phyloP scores from a whole-genome alignment of 2,797 vertebrate species.

The Oryzias dopingdopingensis region DNA sequence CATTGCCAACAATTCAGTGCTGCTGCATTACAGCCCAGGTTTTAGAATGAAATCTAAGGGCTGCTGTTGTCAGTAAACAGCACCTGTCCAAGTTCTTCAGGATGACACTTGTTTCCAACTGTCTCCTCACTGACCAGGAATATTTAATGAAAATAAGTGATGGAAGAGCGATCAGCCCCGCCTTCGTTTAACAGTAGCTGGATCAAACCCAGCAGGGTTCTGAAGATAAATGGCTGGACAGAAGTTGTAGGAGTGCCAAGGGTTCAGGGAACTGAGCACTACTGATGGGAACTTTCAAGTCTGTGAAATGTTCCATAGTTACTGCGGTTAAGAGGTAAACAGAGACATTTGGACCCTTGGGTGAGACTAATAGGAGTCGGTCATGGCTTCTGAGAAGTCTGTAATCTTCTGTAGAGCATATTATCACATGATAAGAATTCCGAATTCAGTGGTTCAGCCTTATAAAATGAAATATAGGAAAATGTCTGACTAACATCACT shows the following conservation, averaged over 20 bases:
- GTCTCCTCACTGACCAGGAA: constrained; percentile 15
- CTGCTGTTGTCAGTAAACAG: constrained; percentile 6
- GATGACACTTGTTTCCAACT: background rate
- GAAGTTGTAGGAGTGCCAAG: constrained; percentile 3
- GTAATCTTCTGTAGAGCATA: background rate
- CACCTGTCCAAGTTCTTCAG: constrained; percentile 5
- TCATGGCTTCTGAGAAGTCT: background rate
- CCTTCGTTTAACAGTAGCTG: no score
- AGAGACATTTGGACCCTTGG: background rate
- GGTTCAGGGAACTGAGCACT: constrained; percentile 13
- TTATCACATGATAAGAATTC: constrained; percentile 3
- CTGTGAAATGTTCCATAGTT: constrained; percentile 9
- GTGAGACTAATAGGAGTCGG: constrained; percentile 1
- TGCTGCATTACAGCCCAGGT: constrained; percentile 9
- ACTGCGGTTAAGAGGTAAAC: background rate
- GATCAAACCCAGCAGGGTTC: no score
- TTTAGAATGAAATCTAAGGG: constrained; percentile 29
- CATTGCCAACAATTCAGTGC: constrained; percentile 5
- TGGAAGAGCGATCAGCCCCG: no score
- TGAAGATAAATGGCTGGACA: no score
- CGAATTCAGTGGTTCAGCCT: constrained; percentile 1
- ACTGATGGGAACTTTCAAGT: constrained; percentile 25
- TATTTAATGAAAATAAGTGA: constrained; percentile 3
- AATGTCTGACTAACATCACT: background rate
- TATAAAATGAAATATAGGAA: background rate